A percentile compares a stretch with the other conserved stretches of the same genome.
Evolutionary conservation across 2,113 vertebrate species (phyloP).

Genomic region (Petrocephalus zakoni): DNA sequence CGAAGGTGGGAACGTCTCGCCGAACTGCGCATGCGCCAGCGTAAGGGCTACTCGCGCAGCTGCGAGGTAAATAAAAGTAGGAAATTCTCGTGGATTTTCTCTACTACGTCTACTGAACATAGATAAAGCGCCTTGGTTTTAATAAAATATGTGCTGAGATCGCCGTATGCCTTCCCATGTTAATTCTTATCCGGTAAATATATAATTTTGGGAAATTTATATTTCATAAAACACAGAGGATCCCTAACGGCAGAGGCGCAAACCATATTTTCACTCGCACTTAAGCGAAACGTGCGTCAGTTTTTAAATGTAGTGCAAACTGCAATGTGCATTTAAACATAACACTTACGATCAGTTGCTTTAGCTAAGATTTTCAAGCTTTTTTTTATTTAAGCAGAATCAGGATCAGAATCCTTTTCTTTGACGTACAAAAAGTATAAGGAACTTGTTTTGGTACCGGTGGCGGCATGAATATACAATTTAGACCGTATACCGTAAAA

Average conservation of each 20-base stretch:
- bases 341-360: not conserved
- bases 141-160: not conserved
- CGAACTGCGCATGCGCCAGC: not conserved
- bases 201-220: not conserved
- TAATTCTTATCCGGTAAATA: not conserved
- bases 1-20: not conserved
- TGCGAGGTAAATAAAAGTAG: not conserved
- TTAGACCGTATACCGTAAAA: not conserved
- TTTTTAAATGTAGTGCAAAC: not conserved
- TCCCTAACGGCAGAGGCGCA: not conserved
- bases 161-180: not conserved
- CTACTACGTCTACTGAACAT: not conserved
- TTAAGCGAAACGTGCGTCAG: not conserved
- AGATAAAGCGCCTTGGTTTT: not conserved
- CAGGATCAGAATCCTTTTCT: not conserved
- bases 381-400: not conserved
- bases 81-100: not conserved
- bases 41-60: not conserved
- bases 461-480: not conserved
- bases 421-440: not conserved
- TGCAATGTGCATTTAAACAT: not conserved
- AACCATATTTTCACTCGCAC: not conserved
- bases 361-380: not conserved
- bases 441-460: not conserved
- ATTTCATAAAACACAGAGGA: not conserved